Evolutionary conservation across 2,113 vertebrate genomes (phyloP), one percentile per base, ranked within the genome.

Genomic region (Indri indri): DNA sequence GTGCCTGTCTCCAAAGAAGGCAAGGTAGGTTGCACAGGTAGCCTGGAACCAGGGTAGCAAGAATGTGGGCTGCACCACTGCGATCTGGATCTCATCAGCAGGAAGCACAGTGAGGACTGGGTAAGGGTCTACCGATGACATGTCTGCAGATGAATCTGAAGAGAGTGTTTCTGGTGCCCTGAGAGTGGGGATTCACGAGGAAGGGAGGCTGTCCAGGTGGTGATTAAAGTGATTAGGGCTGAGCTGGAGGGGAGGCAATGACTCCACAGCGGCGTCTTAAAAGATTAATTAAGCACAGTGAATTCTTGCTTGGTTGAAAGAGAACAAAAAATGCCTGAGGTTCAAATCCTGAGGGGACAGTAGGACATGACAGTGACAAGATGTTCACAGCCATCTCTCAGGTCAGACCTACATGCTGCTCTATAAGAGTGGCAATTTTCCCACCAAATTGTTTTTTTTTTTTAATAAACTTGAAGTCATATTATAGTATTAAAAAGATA

Each of bases 221-320:
- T 50, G 54, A 23, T 37, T 94, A 40, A 93, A 57, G 8, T 81
- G 30, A 92, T 76, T 84, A 68, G 20, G 80, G 17, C 63, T 32
- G 52, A 90, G 37, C 83, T 71, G n/a, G n/a, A 90, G 25, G 27
- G 18, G 2, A 88, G 11, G 50, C 65, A 86, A 86, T 30, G 63
- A 96, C 91, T 52, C 59, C n/a, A 87, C 12, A 65, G 57, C 86
- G 45, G 50, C 71, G 7, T 76, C 73, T 86, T 20, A 63, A 88
- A 89, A 91, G 54, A 96, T 76, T 37, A 61, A 93, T 66, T 92
- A 93, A 71, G 32, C 16, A 47, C 10, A 81, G 59, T 66, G n/a
- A 83, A 25, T 57, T 45, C 13, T 12, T 85, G 52, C 74, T 47
- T 8, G 5, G 2, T 59, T 54, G 23, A 25, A 66, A 54, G 45